Evolutionary conservation across 2,797 vertebrate species (phyloP).

Genomic region (Trichosurus vulpecula): DNA sequence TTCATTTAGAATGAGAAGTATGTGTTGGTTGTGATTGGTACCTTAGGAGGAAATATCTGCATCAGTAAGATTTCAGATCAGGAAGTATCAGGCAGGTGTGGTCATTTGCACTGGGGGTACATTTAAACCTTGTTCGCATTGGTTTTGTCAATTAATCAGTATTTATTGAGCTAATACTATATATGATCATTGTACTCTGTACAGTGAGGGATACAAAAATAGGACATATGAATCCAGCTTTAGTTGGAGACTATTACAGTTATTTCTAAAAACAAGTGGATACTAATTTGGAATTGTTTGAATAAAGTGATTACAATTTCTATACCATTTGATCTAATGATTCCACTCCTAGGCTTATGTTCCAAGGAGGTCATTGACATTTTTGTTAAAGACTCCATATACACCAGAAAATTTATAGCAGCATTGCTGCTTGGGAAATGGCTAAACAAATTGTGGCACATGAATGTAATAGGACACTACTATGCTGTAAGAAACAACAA

Average conservation of each 20-base stretch:
- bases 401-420: not conserved
- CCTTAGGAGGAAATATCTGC: no score
- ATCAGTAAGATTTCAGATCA: not conserved
- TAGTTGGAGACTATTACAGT: not conserved
- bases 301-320: not conserved
- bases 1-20: not conserved
- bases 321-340: not conserved
- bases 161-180: not conserved
- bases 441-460: not conserved
- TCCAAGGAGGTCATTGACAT: not conserved
- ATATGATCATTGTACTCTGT: not conserved
- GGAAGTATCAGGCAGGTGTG: not conserved
- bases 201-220: not conserved
- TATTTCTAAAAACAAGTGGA: not conserved
- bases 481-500: not conserved
- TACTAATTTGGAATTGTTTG: not conserved
- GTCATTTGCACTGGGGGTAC: not conserved
- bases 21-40: not conserved
- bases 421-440: not conserved
- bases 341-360: not conserved
- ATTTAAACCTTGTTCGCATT: not conserved
- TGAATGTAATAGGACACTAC: not conserved
- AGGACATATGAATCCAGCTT: not conserved
- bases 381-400: not conserved
- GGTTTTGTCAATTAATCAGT: not conserved